Evolutionary conservation across 2,888 invertebrate genomes (phyloP).

Genomic region (Dryomyza anilis): DNA sequence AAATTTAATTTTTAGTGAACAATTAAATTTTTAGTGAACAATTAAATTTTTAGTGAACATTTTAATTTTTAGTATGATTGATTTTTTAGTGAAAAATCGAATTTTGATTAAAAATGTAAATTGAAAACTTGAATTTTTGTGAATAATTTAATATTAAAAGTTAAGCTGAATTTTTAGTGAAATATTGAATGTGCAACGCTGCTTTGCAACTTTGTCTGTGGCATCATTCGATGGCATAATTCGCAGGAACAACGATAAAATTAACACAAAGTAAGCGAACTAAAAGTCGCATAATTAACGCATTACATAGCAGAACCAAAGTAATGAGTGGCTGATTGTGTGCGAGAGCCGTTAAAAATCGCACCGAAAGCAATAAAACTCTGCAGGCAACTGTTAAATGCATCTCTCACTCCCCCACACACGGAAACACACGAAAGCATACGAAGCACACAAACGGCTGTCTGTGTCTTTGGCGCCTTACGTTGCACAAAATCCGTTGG

Average conservation of each 20-base stretch:
- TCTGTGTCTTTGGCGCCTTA: slow-evolving; percentile 6
- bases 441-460: not conserved
- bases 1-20: too few relatives aligned
- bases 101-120: too few relatives aligned
- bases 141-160: not conserved
- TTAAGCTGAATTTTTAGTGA: not conserved
- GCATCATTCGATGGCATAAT: slow-evolving; percentile 5
- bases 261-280: not conserved
- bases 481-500: slow-evolving; percentile 4
- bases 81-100: too few relatives aligned
- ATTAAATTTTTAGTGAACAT: too few relatives aligned
- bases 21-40: too few relatives aligned
- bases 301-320: slow-evolving; percentile 15
- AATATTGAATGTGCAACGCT: not conserved
- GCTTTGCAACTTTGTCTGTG: not conserved
- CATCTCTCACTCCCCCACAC: not conserved
- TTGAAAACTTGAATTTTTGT: too few relatives aligned
- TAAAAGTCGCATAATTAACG: slow-evolving; percentile 20
- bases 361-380: slow-evolving; percentile 3
- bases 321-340: slow-evolving; percentile 12
- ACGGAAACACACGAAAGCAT: not conserved
- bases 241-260: slow-evolving; percentile 9
- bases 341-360: slow-evolving; percentile 6
- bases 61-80: too few relatives aligned
- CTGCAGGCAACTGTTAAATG: slow-evolving; percentile 1